These are phyloP conservation scores for Eilema sororculum DNA, from an alignment of 2,888 invertebrate genomes.

Conservation along the genomic window DNA sequence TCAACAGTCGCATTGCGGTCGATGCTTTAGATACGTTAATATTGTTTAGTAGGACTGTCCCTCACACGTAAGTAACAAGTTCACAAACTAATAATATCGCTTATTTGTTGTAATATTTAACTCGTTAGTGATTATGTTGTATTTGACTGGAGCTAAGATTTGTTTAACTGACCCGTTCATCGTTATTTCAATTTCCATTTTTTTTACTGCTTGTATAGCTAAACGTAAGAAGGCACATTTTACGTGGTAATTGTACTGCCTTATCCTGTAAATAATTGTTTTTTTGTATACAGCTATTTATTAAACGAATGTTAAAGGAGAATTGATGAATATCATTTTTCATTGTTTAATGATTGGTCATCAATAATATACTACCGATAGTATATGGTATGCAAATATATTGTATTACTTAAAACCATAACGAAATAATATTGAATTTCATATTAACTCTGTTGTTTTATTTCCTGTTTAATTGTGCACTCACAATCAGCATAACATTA, in stretches of 20 bases:
- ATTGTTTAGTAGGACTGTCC: constrained; percentile 62
- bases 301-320: constrained; percentile 85
- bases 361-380: constrained; percentile 86
- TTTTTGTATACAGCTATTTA: constrained; percentile 88
- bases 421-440: constrained; percentile 88
- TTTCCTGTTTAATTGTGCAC: constrained; percentile 48
- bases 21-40: constrained; percentile 60
- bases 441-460: constrained; percentile 80
- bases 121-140: constrained; percentile 81
- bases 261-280: constrained; percentile 88
- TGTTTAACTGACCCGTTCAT: constrained; percentile 77
- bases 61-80: constrained; percentile 76
- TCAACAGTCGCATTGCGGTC: constrained; percentile 62
- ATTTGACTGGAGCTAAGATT: constrained; percentile 81
- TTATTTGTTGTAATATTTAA: constrained; percentile 83
- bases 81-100: constrained; percentile 85
- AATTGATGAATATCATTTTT: constrained; percentile 85
- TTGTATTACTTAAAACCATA: constrained; percentile 87
- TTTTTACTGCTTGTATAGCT: constrained; percentile 86
- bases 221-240: constrained; percentile 83
- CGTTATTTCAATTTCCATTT: constrained; percentile 78
- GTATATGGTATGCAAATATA: constrained; percentile 86
- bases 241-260: constrained; percentile 86
- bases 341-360: constrained; percentile 86
- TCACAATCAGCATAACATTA: too few relatives aligned